Evolutionary conservation across 2,113 vertebrate genomes (phyloP).

Genomic region (Oncorhynchus tshawytscha): DNA sequence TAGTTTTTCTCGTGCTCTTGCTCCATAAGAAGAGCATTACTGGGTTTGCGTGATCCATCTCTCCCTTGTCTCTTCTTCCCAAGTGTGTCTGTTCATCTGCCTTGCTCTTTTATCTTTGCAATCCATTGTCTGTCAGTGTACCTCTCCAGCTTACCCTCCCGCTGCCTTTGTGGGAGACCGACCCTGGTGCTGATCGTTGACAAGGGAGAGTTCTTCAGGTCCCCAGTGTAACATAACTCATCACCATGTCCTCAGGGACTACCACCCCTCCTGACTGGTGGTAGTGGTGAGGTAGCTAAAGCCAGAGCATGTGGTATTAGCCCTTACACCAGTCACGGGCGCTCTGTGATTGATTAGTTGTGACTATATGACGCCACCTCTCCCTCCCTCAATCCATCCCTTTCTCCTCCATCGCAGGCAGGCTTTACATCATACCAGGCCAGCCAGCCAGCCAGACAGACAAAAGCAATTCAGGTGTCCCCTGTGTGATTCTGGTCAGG

Average conservation of each 20-base stretch:
- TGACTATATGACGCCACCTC: constrained; percentile 29
- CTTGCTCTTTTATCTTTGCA: neutral
- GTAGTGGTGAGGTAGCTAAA: neutral
- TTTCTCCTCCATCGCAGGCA: constrained; percentile 36
- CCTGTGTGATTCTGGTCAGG: constrained; percentile 59
- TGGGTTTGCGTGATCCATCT: constrained; percentile 4
- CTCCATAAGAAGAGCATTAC: neutral
- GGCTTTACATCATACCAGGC: constrained; percentile 51
- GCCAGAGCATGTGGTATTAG: neutral
- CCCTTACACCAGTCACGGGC: neutral
- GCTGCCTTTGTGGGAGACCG: neutral
- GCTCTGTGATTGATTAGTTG: constrained; percentile 40
- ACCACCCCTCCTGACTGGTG: neutral
- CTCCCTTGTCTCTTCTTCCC: constrained; percentile 5
- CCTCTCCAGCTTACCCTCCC: neutral
- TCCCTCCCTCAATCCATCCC: constrained; percentile 7
- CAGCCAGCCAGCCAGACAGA: neutral
- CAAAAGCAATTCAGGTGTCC: constrained; percentile 44
- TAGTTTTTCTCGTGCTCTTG: neutral
- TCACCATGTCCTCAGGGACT: neutral
- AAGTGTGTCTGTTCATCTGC: constrained; percentile 1
- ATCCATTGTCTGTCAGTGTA: neutral
- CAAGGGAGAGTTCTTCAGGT: neutral
- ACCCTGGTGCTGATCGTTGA: neutral
- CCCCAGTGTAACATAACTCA: neutral